phyloP scores from a whole-genome alignment of 92 coral and sea anemone species.

The Metridium senile region DNA sequence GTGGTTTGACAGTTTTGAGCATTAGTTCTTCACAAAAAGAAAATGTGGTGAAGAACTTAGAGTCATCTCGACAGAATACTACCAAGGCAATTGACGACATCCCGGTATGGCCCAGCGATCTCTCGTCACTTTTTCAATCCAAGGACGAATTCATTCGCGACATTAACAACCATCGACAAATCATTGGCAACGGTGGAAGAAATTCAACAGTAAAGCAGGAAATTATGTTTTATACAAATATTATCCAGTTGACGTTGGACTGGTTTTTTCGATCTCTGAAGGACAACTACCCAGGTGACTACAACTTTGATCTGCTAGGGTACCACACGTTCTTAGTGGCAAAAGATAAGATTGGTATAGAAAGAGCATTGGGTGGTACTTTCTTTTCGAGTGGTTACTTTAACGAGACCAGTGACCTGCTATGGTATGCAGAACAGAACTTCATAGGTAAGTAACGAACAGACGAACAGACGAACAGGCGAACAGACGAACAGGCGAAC shows the following conservation, averaged over 20 bases:
- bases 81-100: conserved; percentile 14
- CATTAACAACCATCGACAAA: conserved; percentile 13
- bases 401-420: conserved; percentile 40
- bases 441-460: conserved; percentile 38
- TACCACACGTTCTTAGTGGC: conserved; percentile 58
- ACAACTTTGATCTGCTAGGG: conserved; percentile 40
- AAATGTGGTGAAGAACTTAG: conserved; percentile 13
- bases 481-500: too few species aligned
- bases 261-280: conserved; percentile 43
- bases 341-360: conserved; percentile 66
- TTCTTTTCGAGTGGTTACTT: conserved; percentile 59
- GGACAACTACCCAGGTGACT: background rate
- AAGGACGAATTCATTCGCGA: background rate
- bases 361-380: conserved; percentile 74
- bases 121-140: conserved; percentile 5
- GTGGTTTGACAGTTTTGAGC: conserved; percentile 67
- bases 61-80: conserved; percentile 30
- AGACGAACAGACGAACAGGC: too few species aligned
- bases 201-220: conserved; percentile 39
- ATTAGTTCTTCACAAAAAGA: conserved; percentile 43
- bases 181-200: conserved; percentile 9
- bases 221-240: conserved; percentile 50
- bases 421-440: conserved; percentile 52
- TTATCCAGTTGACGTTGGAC: conserved; percentile 40
- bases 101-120: conserved; percentile 32